A percentile compares a stretch with the other conserved stretches of the same genome.
These are phyloP conservation scores for Odobenus rosmarus DNA, from an alignment of 2,113 vertebrate genomes.

Conservation along the genomic window DNA sequence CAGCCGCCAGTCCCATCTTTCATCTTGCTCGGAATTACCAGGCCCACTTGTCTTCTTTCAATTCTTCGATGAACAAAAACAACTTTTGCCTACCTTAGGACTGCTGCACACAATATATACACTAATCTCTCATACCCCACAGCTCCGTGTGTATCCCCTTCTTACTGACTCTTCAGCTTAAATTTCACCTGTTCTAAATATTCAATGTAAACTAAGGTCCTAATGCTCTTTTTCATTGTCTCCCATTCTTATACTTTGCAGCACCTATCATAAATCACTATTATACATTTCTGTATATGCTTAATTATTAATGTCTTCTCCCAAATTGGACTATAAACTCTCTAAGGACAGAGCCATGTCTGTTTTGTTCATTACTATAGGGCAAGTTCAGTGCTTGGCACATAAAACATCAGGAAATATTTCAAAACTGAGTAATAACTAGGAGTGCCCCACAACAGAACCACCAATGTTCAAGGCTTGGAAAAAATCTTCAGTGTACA, in stretches of 20 bases:
- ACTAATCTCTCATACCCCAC: neutral
- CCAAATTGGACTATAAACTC: neutral
- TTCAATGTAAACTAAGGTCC: neutral
- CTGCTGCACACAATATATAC: neutral
- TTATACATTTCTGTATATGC: neutral
- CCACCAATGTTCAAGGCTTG: neutral
- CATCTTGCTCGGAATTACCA: neutral
- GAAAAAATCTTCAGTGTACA: neutral
- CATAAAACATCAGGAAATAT: neutral
- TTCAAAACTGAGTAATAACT: neutral
- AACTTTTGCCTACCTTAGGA: neutral
- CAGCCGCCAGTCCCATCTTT: neutral
- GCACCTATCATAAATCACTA: neutral
- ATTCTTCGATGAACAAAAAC: neutral
- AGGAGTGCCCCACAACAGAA: neutral
- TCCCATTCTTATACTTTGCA: neutral
- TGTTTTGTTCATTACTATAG: neutral
- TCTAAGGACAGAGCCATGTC: neutral
- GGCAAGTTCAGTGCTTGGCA: neutral
- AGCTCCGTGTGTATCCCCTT: neutral
- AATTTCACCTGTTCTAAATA: neutral
- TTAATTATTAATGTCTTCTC: neutral
- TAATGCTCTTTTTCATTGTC: neutral
- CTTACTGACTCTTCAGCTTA: neutral
- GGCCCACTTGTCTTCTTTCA: neutral